A percentile compares a stretch with the other conserved stretches of the same genome.
Evolutionary conservation across 2,113 vertebrate species (phyloP).

Genomic region (Microtus ochrogaster): DNA sequence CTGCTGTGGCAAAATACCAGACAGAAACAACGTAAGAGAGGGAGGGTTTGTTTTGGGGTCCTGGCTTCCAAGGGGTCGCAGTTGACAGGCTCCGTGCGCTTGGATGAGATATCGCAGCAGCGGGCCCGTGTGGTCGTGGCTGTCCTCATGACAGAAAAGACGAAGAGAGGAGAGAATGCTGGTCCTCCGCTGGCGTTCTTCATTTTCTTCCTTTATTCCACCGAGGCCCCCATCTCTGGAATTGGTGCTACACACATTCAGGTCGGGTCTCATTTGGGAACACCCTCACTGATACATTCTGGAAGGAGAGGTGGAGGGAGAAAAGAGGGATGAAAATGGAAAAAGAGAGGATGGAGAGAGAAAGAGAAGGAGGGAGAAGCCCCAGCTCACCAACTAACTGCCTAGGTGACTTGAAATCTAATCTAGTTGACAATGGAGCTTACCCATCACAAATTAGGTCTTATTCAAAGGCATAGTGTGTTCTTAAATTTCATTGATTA

Average conservation of each 20-base stretch:
- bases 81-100: no score
- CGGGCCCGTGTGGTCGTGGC: neutral
- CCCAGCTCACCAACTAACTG: neutral
- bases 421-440: neutral
- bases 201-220: neutral
- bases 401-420: neutral
- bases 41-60: neutral
- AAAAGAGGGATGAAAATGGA: neutral
- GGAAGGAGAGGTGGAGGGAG: neutral
- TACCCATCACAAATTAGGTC: neutral
- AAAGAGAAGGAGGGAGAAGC: neutral
- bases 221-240: neutral
- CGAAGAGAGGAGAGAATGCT: neutral
- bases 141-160: neutral
- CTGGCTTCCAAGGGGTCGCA: neutral
- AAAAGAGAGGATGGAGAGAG: neutral
- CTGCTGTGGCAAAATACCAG: neutral
- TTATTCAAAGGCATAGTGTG: neutral
- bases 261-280: no score
- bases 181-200: no score
- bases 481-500: conserved; percentile 6
- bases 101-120: neutral
- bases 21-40: neutral
- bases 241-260: neutral
- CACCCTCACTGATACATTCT: neutral